Conservation (phyloP, 2,888 invertebrate genomes). For the Pristionchus entomophagus region DNA sequence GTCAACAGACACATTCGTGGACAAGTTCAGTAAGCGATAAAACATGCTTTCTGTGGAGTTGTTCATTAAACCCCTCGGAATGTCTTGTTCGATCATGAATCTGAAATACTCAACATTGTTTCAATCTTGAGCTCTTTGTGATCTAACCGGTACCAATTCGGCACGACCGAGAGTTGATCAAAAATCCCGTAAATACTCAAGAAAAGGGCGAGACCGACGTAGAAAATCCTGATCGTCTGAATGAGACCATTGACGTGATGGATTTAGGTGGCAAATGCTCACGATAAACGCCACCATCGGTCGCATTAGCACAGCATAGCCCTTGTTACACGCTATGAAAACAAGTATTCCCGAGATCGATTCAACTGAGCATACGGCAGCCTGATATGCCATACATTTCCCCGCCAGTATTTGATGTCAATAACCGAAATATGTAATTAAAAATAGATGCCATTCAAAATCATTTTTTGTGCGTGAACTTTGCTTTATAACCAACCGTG, state of each 20-base stretch:
- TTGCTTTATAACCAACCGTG: not conserved
- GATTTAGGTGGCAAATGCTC: not conserved
- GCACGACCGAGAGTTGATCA: not conserved
- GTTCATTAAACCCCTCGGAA: too few relatives aligned
- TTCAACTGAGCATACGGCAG: not conserved
- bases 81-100: too few relatives aligned
- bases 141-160: not conserved
- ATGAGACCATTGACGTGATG: not conserved
- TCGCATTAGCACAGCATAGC: not conserved
- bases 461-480: too few relatives aligned
- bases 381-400: too few relatives aligned
- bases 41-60: too few relatives aligned
- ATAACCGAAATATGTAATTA: too few relatives aligned
- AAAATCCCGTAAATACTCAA: not conserved
- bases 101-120: too few relatives aligned
- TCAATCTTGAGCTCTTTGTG: not conserved
- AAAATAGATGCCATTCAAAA: too few relatives aligned
- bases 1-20: too few relatives aligned
- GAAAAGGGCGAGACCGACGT: not conserved
- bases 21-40: too few relatives aligned
- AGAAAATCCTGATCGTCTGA: not conserved
- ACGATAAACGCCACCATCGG: not conserved
- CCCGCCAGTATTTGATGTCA: too few relatives aligned
- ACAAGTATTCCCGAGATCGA: not conserved
- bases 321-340: not conserved